Evolutionary conservation across 2,888 invertebrate species (phyloP), one percentile per base, ranked within the genome.

Genomic region (Camponotus fellah): DNA sequence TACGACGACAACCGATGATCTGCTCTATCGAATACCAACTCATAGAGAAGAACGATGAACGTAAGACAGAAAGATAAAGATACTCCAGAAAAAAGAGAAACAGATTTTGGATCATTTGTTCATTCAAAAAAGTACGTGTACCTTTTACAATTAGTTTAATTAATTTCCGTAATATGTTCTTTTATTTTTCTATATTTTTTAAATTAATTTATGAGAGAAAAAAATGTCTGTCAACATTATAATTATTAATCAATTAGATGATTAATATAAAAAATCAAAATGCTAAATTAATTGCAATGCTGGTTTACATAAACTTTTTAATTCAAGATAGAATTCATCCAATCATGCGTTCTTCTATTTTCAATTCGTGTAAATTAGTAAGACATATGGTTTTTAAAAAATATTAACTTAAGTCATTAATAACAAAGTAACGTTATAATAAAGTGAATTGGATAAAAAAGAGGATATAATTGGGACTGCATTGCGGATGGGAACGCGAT

Each of bases 1-100:
- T 37, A 64, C n/a, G n/a, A 64, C 64, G 60, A 49, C 64, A 75
- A 75, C 46, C 46, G 46, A 75, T 64, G 75, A 75, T 75, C 62
- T 6, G 37, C 21, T 49, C 64, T 34, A 17, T 75, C 34, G 37
- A 10, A 34, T 8, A 37, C 2, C 34, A 17, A 43, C 34, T 43
- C 34, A n/a, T 14, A 14, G n/a, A 14, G 34, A 9, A 43, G 43
- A 62, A 3, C 4, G 5, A 21, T 34, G 46, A 74, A 43, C n/a
- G 26, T 17, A 9, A 46, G 34, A 46, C 4, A 5, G 32, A 62
- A 10, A 21, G 9, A 62, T n/a, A 46, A 62, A 6, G 14, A 34
- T n/a, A 10, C 26, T 32, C 26, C 26, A 26, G 32, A 60, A 53
- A 14, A 34, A 21, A 34, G n/a, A 12, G 17, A 60, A 43, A 60